Evolutionary conservation across 2,797 vertebrate genomes (phyloP), one percentile per base, ranked within the genome.

Genomic region (Tachyglossus aculeatus): DNA sequence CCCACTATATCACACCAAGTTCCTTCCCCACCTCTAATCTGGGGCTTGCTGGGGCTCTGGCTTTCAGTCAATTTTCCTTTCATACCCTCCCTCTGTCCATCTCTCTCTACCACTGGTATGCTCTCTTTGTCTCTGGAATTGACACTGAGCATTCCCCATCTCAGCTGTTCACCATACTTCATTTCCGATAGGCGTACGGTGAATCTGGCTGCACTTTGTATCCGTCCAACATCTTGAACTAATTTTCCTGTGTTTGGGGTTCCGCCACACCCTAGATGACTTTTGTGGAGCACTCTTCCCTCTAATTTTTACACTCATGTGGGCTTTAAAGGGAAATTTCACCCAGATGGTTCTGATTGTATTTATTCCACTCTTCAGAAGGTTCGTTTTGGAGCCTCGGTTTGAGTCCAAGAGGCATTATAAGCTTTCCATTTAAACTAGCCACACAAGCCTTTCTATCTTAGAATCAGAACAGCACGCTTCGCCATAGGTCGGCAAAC

Each of bases 181-280:
- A 24, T 68, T 72, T 79, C 57, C 71, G 71, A 76, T 80, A 83
- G 80, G 66, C 81, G 56, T 75, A n/a, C 77, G 78, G 78, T 81
- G 63, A 60, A 55, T 2, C 2, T 61, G 71, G 44, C 33, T 67
- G 55, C 44, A 41, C 48, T 76, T 39, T 64, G 52, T 66, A 66
- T 39, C 81, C 71, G 75, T 54, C 65, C 39, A 62, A 83, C 82
- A 83, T 85, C 76, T 85, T 81, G 82, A 87, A 85, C 66, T 80
- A 32, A 43, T 87, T 85, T 83, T 73, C 71, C 71, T 59, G 75
- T 75, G 48, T 74, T 74, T 48, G 51, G 76, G 40, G 44, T 63
- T 54, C 71, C 75, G 65, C 53, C 76, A 76, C 66, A 66, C 52
- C 52, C 59, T 71, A 76, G 83, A 83, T 79, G 83, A 68, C 66